Base-by-base conservation (phyloP, 2,113 vertebrate genomes). In the Proterorhinus semilunaris region DNA sequence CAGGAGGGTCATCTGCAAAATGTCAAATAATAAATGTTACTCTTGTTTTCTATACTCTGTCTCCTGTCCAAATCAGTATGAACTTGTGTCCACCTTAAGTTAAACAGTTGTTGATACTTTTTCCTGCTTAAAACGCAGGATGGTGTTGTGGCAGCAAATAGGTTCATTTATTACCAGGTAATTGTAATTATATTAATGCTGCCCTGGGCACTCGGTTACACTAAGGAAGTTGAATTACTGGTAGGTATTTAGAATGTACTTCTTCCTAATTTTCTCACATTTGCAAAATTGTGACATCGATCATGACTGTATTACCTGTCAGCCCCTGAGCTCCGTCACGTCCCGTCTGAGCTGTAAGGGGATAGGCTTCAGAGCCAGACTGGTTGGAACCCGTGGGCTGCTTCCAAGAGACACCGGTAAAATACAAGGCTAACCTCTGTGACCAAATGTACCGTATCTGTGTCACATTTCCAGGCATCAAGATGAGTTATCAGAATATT, bases 231-330 rank as follows among this genome's bases (percentile, higher is more conserved):
- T 21, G 27, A 36, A 36, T 5, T 36, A 36, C 3, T 36, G 27
- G 27, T 36, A 36, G 27, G 4, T 36, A 36, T 72, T 66, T 67
- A 78, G 55, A 71, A 74, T 62, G 27, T 21, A 21, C 21, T 21
- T 49, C 27, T 51, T 6, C 54, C 46, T 51, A 62, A 57, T 68
- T 69, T 44, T 46, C 59, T 50, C 58, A 45, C 52, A 51, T 46
- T 6, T 55, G 69, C 9, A 51, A 55, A 3, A 65, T 6, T 6
- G n/a, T 57, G 6, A 61, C 66, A 85, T 83, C 80, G 71, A 73
- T 85, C 66, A 79, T 66, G 17, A 49, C 63, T 51, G 21, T 68
- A 73, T 73, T 72, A 62, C 69, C 66, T 80, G 66, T 79, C 75
- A 81, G 68, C 67, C 49, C 69, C 70, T 57, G 65, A 50, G 64